Base-by-base conservation (phyloP, 2,888 invertebrate genomes). In the Panzeria rudis region DNA sequence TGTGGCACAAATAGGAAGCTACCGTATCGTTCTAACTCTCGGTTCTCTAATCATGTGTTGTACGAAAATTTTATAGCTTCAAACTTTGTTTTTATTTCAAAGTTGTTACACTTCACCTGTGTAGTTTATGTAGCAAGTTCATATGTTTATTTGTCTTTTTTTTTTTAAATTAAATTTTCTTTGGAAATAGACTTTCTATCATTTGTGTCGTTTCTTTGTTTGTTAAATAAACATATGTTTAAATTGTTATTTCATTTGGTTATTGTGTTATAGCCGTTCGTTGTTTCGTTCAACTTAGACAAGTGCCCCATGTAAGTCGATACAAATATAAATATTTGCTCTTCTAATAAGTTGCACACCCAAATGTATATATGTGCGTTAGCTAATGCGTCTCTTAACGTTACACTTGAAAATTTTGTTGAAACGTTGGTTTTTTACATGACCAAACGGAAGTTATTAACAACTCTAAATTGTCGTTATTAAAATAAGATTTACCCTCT, bases 401-500 rank as follows among this genome's bases (percentile, higher is more conserved):
- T 79, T 84, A 71, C 79, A 75, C 79, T 73, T 73, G 75, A 72
- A 75, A 79, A 44, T 35, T 79, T 44, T 38, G 44, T 62, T 62
- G 54, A 54, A 79, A 54, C n/a, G 52, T 32, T 29, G 17, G 29
- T 52, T 44, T 56, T 54, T 32, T 32, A 17, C 3, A 44, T 11
- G 47, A 29, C 23, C 47, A 71, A 81, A 73, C 84, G 84, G 84
- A 84, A 84, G 81, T 81, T 73, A 73, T 84, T 81, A 81, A 81
- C 68, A 73, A 78, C 32, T 56, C 25, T 61, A 29, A 61, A 72
- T 76, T 66, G 69, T 59, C 44, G 84, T 47, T 68, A 50, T 59
- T 79, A 29, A n/a, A 76, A 56, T 29, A 56, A 38, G n/a, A 66
- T 7, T 50, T 7, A 52, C n/a, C 3, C 11, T 52, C 7, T 44